Evolutionary conservation across 2,888 invertebrate genomes (phyloP).

Genomic region (Cylloceria caligata): DNA sequence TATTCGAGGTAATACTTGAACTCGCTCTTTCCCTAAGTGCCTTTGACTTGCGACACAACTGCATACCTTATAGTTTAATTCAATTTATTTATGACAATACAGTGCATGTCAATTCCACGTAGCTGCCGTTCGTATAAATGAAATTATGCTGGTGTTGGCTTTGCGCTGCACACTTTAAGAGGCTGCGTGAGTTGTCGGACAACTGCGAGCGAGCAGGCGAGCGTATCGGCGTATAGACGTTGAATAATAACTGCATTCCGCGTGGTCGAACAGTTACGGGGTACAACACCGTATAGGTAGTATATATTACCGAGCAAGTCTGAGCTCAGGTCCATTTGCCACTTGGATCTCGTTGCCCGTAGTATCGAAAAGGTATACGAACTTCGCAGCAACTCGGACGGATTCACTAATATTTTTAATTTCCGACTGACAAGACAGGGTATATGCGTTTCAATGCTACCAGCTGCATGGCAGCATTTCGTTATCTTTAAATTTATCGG

Average conservation of each 20-base stretch:
- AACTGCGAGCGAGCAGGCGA: slow-evolving; percentile 72
- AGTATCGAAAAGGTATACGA: background rate
- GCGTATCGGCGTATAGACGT: slow-evolving; percentile 76
- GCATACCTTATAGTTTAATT: background rate
- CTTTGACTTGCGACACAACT: background rate
- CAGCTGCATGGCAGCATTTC: too few species aligned
- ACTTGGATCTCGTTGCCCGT: slow-evolving; percentile 38
- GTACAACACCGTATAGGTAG: slow-evolving; percentile 56
- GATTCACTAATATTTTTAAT: background rate
- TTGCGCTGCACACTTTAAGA: slow-evolving; percentile 28
- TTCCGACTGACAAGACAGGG: too few species aligned
- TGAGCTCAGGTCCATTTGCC: slow-evolving; percentile 66
- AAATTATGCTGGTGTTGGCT: slow-evolving; percentile 40
- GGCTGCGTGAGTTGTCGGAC: slow-evolving; percentile 21
- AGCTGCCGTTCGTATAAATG: slow-evolving; percentile 72
- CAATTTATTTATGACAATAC: background rate
- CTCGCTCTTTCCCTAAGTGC: too few species aligned
- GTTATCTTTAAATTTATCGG: too few species aligned
- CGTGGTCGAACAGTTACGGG: slow-evolving; percentile 61
- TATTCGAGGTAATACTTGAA: too few species aligned
- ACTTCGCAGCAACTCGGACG: background rate
- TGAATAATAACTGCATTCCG: slow-evolving; percentile 81
- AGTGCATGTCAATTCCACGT: slow-evolving; percentile 52
- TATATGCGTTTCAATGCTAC: too few species aligned
- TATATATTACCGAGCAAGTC: slow-evolving; percentile 69